These are phyloP conservation scores for Myotis pilosus DNA, from an alignment of 2,797 vertebrate species.

Conservation along the genomic window DNA sequence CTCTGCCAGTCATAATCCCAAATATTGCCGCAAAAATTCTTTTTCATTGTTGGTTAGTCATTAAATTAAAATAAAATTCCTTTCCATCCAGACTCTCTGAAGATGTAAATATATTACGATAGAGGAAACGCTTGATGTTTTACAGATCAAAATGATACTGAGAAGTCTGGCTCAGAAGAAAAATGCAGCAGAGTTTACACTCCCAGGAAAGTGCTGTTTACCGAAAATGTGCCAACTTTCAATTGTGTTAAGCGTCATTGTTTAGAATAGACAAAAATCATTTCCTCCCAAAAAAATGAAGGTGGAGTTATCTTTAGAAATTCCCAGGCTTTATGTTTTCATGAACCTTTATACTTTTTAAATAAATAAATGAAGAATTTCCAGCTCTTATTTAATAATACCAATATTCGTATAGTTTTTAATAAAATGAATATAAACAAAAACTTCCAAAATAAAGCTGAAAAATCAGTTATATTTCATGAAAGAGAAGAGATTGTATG, in stretches of 20 bases:
- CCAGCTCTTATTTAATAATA: slow-evolving; percentile 5
- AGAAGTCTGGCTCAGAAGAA: slow-evolving; percentile 82
- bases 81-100: not conserved
- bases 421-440: slow-evolving; percentile 15
- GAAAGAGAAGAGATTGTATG: not conserved
- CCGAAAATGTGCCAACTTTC: slow-evolving; percentile 77
- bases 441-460: not conserved
- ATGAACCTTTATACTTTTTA: slow-evolving; percentile 67
- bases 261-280: slow-evolving; percentile 80
- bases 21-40: not conserved
- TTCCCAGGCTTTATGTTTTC: slow-evolving; percentile 82
- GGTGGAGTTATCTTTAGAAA: slow-evolving; percentile 75
- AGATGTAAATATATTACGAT: slow-evolving; percentile 54
- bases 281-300: slow-evolving; percentile 81
- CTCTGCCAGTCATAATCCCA: slow-evolving; percentile 10
- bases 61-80: slow-evolving; percentile 61
- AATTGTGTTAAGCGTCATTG: slow-evolving; percentile 81
- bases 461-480: not conserved
- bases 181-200: slow-evolving; percentile 63
- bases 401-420: not conserved
- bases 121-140: slow-evolving; percentile 78
- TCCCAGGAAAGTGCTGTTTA: slow-evolving; percentile 84
- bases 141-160: slow-evolving; percentile 78
- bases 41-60: slow-evolving; percentile 44
- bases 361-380: slow-evolving; percentile 3